Evolutionary conservation across 2,113 vertebrate genomes (phyloP).

Genomic region (Forbesichthys papilliferus): DNA sequence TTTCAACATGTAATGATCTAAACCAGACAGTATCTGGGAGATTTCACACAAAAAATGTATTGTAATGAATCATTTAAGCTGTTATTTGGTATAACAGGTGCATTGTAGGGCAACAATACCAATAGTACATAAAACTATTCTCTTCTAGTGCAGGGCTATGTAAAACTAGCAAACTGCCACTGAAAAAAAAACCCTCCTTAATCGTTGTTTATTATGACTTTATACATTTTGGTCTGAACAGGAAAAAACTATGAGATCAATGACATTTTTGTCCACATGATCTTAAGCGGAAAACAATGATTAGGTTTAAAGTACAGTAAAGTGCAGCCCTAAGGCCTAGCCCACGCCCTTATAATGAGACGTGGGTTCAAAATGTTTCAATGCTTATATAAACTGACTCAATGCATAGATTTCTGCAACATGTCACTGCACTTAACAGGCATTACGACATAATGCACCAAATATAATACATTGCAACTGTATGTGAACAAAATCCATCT

Average conservation of each 20-base stretch:
- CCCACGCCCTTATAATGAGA: constrained; percentile 39
- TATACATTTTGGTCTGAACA: constrained; percentile 32
- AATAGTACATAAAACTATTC: neutral
- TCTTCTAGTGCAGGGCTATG: constrained; percentile 16
- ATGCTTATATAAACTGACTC: constrained; percentile 58
- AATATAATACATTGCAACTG: constrained; percentile 40
- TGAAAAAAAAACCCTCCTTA: constrained; percentile 16
- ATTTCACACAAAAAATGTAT: neutral
- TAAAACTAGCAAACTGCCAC: constrained; percentile 14
- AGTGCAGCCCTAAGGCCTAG: constrained; percentile 50
- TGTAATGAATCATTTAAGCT: neutral
- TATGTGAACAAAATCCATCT: constrained; percentile 39
- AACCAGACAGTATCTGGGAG: neutral
- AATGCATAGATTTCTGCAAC: constrained; percentile 69
- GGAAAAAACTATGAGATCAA: constrained; percentile 27
- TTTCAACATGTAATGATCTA: neutral
- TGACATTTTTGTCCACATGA: constrained; percentile 10
- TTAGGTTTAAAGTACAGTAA: constrained; percentile 39
- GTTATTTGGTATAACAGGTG: neutral
- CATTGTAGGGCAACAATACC: too few species aligned
- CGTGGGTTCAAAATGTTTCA: constrained; percentile 46
- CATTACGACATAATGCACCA: constrained; percentile 72
- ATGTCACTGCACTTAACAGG: constrained; percentile 62
- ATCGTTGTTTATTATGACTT: constrained; percentile 16
- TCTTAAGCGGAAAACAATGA: constrained; percentile 27